Percentiles rank a stretch among this genome's conserved stretches.
phyloP scores from a whole-genome alignment of 2,113 vertebrate genomes.

The Eurypyga helias region DNA sequence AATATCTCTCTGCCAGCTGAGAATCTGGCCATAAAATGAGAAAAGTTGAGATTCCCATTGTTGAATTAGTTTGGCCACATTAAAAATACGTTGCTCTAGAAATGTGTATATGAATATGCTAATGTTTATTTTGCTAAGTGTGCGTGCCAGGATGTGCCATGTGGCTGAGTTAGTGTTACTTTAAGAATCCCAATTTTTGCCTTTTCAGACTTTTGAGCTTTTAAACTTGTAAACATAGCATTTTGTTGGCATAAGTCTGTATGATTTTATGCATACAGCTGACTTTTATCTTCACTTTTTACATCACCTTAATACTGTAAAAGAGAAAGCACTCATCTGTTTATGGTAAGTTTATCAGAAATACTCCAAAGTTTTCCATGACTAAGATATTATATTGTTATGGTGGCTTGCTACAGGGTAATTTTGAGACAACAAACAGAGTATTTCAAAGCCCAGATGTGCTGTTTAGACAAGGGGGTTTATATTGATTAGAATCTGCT shows the following conservation, averaged over 20 bases:
- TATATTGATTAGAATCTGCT: constrained; percentile 70
- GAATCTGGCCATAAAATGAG: constrained; percentile 42
- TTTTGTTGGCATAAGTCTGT: constrained; percentile 41
- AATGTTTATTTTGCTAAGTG: constrained; percentile 66
- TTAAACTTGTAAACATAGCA: constrained; percentile 67
- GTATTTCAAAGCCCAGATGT: constrained; percentile 75
- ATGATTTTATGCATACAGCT: constrained; percentile 47
- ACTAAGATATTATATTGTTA: constrained; percentile 62
- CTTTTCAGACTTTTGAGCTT: constrained; percentile 68
- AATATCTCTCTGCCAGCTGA: constrained; percentile 60
- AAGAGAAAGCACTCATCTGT: constrained; percentile 43
- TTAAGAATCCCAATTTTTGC: constrained; percentile 67
- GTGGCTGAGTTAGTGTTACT: constrained; percentile 65
- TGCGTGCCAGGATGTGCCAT: constrained; percentile 57
- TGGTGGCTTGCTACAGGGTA: constrained; percentile 58
- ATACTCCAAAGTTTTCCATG: constrained; percentile 52
- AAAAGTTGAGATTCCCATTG: constrained; percentile 67
- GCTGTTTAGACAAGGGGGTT: constrained; percentile 72
- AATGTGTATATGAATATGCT: constrained; percentile 68
- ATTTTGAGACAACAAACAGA: constrained; percentile 63
- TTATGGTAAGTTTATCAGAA: constrained; percentile 60
- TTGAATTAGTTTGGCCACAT: constrained; percentile 65
- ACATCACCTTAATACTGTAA: constrained; percentile 61
- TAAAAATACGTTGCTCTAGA: constrained; percentile 58
- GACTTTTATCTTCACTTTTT: constrained; percentile 64